A percentile compares a stretch with the other conserved stretches of the same genome.
These are phyloP conservation scores for Lampris megalopsis DNA, from an alignment of 2,113 vertebrate species.

Conservation along the genomic window DNA sequence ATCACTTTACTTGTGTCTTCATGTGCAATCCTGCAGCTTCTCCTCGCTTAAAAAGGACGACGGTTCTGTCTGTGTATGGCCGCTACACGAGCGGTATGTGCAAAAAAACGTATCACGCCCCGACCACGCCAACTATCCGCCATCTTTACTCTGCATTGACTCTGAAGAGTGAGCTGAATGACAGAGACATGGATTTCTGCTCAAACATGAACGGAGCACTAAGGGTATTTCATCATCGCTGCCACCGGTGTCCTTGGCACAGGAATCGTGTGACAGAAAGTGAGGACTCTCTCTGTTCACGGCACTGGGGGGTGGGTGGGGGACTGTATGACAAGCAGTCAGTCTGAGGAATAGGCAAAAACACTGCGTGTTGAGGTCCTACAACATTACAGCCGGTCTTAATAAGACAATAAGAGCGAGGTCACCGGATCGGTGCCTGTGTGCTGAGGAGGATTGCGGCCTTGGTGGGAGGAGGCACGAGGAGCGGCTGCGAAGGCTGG, in stretches of 20 bases:
- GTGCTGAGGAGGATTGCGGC: constrained; percentile 16
- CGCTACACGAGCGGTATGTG: neutral
- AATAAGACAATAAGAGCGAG: constrained; percentile 49
- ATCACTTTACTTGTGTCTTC: constrained; percentile 68
- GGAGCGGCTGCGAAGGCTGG: constrained; percentile 71
- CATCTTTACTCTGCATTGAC: constrained; percentile 4
- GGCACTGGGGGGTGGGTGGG: constrained; percentile 13
- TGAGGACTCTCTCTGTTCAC: constrained; percentile 55
- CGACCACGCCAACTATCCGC: constrained; percentile 8
- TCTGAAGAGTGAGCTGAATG: constrained; percentile 16
- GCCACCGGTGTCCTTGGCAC: constrained; percentile 41
- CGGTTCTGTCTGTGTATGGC: constrained; percentile 15
- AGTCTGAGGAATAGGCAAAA: constrained; percentile 32
- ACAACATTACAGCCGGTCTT: constrained; percentile 45
- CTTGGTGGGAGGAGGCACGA: constrained; percentile 16
- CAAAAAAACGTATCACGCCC: constrained; percentile 17
- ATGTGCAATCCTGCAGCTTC: constrained; percentile 38
- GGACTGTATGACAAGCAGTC: constrained; percentile 53
- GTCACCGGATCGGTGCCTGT: constrained; percentile 30
- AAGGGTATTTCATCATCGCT: constrained; percentile 54
- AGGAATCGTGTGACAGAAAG: constrained; percentile 47
- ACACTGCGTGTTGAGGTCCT: constrained; percentile 36
- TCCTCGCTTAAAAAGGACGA: constrained; percentile 45
- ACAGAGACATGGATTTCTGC: constrained; percentile 39
- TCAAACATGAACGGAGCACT: constrained; percentile 39